These are phyloP conservation scores for Hassar affinis DNA, from an alignment of 2,113 vertebrate species.

Conservation along the genomic window DNA sequence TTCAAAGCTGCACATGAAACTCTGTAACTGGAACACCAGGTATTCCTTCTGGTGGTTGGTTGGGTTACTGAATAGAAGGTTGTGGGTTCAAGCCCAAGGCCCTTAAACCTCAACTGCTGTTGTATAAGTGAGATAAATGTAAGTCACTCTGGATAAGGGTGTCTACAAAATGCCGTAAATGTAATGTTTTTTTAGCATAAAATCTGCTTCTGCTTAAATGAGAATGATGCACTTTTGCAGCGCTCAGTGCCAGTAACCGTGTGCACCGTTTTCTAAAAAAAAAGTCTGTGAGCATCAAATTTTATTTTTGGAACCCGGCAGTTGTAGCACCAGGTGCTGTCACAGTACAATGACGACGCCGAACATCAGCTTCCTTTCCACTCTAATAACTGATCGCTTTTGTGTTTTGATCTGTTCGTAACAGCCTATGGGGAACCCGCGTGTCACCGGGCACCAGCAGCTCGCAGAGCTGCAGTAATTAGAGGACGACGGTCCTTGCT, in stretches of 20 bases:
- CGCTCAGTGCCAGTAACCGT: not conserved
- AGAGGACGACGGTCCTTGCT: constrained; percentile 42
- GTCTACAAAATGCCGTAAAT: no score
- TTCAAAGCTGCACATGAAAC: not conserved
- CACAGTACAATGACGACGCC: not conserved
- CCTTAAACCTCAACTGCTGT: no score
- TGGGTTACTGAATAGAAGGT: no score
- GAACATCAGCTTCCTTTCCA: not conserved
- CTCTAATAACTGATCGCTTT: constrained; percentile 28
- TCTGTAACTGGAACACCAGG: not conserved
- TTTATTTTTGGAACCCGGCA: not conserved
- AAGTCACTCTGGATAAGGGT: no score
- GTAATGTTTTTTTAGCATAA: not conserved
- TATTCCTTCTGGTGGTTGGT: no score
- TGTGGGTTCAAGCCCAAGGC: no score
- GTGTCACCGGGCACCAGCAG: constrained; percentile 31
- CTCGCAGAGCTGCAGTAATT: constrained; percentile 50
- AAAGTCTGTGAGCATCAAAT: not conserved
- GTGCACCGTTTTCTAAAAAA: not conserved
- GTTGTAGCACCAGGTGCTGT: not conserved
- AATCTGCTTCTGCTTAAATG: not conserved
- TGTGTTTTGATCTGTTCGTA: constrained; percentile 42
- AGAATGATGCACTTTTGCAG: not conserved
- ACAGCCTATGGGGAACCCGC: constrained; percentile 36
- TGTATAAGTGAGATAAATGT: no score